Evolutionary conservation across 2,888 invertebrate species (phyloP).

Genomic region (Polylopha cassiicola): DNA sequence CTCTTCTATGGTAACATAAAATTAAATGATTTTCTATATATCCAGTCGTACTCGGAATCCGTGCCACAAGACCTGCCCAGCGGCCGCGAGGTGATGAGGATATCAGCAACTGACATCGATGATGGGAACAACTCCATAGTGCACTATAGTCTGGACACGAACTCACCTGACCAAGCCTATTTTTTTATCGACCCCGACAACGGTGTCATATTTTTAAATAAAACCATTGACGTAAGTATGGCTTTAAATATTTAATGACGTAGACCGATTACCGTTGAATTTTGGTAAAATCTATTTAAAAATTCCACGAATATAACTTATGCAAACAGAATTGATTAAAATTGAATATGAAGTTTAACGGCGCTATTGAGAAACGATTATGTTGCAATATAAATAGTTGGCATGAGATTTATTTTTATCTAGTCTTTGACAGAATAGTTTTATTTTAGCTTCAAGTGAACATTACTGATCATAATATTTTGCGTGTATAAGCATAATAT

Average conservation of each 20-base stretch:
- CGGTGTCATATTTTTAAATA: slow-evolving; percentile 88
- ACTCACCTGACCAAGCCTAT: slow-evolving; percentile 77
- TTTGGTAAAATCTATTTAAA: too few relatives aligned
- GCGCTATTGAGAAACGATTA: too few relatives aligned
- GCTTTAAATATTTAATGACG: background rate
- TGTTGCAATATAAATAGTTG: too few relatives aligned
- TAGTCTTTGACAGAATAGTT: too few relatives aligned
- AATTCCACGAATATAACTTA: too few relatives aligned
- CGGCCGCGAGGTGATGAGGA: slow-evolving; percentile 88
- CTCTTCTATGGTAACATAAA: slow-evolving; percentile 1
- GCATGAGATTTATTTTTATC: too few relatives aligned
- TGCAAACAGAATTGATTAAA: too few relatives aligned
- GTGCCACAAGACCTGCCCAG: slow-evolving; percentile 88
- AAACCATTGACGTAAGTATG: slow-evolving; percentile 79
- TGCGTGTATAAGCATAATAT: too few relatives aligned
- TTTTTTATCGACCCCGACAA: slow-evolving; percentile 89
- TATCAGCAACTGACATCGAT: slow-evolving; percentile 95
- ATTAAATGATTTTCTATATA: slow-evolving; percentile 31
- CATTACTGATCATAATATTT: too few relatives aligned
- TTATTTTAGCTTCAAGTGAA: too few relatives aligned
- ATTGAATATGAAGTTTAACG: too few relatives aligned
- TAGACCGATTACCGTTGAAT: too few relatives aligned
- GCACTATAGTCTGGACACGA: slow-evolving; percentile 79
- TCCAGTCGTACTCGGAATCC: slow-evolving; percentile 80
- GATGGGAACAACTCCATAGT: slow-evolving; percentile 94